Conservation (phyloP, 2,797 vertebrate genomes). For the Artibeus lituratus region DNA sequence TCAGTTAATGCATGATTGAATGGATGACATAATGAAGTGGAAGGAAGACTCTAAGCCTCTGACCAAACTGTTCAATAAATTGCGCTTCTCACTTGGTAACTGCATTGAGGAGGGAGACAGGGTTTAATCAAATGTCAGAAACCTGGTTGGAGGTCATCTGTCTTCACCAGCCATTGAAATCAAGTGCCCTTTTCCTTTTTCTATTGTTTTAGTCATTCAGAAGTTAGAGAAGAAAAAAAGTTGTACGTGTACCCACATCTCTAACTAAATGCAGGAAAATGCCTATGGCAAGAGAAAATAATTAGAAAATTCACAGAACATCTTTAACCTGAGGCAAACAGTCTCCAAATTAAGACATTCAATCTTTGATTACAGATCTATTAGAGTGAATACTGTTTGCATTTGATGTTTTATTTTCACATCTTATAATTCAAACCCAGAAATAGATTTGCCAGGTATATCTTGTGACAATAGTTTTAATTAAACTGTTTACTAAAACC, state of each 20-base stretch:
- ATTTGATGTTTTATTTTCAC: conserved; percentile 34
- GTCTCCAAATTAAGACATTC: not conserved
- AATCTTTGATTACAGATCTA: conserved; percentile 9
- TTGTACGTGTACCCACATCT: not conserved
- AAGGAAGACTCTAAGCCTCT: not conserved
- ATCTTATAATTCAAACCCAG: not conserved
- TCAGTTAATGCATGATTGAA: not conserved
- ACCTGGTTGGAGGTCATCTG: not conserved
- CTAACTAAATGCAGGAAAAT: not conserved
- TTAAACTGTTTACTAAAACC: conserved; percentile 18
- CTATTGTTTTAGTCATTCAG: not conserved
- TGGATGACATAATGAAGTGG: not conserved
- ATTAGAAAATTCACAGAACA: not conserved
- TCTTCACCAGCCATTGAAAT: not conserved
- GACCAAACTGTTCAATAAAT: not conserved
- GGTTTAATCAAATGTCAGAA: not conserved
- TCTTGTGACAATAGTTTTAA: not conserved
- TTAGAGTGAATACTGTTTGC: not conserved
- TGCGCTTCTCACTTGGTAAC: not conserved
- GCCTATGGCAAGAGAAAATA: not conserved
- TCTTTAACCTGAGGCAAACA: not conserved
- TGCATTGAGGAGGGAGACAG: not conserved
- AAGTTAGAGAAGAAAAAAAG: conserved; percentile 19
- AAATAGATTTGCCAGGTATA: not conserved
- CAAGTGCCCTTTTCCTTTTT: not conserved